A percentile compares a stretch with the other conserved stretches of the same genome.
Conservation (phyloP, 2,797 vertebrate species). For the Nyctalus aviator region DNA sequence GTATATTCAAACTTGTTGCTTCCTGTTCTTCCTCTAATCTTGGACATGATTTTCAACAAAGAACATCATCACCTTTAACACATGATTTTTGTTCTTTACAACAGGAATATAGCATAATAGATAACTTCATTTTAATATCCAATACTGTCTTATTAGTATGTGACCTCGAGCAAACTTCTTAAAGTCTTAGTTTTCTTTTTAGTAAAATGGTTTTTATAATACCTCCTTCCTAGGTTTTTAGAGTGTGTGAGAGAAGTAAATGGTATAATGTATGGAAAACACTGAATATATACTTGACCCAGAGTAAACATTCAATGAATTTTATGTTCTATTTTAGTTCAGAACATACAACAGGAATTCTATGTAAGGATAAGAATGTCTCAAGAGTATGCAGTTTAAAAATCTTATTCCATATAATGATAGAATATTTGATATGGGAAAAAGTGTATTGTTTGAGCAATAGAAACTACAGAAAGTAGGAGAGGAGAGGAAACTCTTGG, state of each 20-base stretch:
- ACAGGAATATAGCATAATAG: background rate
- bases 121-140: background rate
- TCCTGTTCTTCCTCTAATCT: background rate
- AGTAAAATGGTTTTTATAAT: background rate
- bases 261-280: background rate
- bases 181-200: constrained; percentile 32
- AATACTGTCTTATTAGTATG: background rate
- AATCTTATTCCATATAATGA: background rate
- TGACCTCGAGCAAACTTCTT: background rate
- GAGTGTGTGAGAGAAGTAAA: background rate
- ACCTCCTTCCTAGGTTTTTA: background rate
- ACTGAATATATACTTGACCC: background rate
- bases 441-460: background rate
- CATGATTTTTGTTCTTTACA: background rate
- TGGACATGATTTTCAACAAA: background rate
- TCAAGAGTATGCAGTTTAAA: background rate
- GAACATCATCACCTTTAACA: background rate
- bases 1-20: background rate
- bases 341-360: background rate
- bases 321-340: background rate
- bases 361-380: background rate
- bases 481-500: background rate
- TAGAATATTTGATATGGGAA: background rate
- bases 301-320: background rate
- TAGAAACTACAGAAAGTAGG: background rate